phyloP scores from a whole-genome alignment of 2,888 invertebrate genomes.

The Azorinus chamasolen region DNA sequence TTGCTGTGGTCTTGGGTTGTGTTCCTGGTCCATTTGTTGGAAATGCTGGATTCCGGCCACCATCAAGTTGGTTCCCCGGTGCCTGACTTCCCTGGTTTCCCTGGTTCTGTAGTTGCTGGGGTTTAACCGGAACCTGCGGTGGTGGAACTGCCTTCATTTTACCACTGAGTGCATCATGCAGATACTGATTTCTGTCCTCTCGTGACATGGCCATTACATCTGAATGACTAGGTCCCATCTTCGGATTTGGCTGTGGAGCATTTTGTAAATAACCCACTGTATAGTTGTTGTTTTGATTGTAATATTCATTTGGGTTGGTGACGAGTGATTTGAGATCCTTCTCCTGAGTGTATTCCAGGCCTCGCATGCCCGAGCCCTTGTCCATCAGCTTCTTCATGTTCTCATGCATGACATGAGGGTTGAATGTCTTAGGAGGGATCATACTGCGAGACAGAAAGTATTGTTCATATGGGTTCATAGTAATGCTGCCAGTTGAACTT shows the following conservation, averaged over 20 bases:
- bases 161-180: conserved; percentile 59
- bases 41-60: too few species aligned
- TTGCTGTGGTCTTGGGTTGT: too few species aligned
- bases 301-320: conserved; percentile 45
- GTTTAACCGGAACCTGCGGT: not conserved
- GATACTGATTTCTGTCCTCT: conserved; percentile 53
- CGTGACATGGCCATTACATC: conserved; percentile 32
- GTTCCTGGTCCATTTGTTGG: too few species aligned
- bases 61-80: too few species aligned
- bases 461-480: conserved; percentile 89
- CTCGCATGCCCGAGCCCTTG: conserved; percentile 43
- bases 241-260: conserved; percentile 1
- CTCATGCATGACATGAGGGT: conserved; percentile 68
- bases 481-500: conserved; percentile 94
- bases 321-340: conserved; percentile 59
- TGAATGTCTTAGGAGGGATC: conserved; percentile 80
- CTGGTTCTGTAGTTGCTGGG: too few species aligned
- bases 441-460: conserved; percentile 80
- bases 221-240: not conserved
- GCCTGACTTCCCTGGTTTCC: too few species aligned
- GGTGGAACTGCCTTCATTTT: conserved; percentile 40
- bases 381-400: conserved; percentile 69
- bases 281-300: conserved; percentile 14
- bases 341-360: conserved; percentile 57
- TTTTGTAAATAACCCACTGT: conserved; percentile 46